Conservation (phyloP, 2,888 invertebrate genomes). For the Antitype chi region DNA sequence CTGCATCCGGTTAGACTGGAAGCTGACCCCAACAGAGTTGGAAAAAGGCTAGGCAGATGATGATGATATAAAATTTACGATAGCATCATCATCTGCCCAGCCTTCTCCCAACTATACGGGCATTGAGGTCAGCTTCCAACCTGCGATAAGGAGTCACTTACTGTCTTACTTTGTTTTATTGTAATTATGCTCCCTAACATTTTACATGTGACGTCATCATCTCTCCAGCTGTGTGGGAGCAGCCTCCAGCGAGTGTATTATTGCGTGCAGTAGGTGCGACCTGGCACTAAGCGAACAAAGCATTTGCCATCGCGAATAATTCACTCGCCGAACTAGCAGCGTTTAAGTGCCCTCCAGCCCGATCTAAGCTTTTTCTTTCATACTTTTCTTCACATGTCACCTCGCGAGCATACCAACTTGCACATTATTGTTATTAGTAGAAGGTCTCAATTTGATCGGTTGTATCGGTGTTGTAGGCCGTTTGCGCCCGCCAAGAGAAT, state of each 20-base stretch:
- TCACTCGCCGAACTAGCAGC: slow-evolving; percentile 69
- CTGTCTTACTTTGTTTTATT: neutral
- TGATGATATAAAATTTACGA: no score
- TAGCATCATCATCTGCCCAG: no score
- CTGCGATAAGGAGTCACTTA: neutral
- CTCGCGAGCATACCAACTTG: slow-evolving; percentile 8
- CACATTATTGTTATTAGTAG: neutral
- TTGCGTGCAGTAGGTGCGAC: slow-evolving; percentile 26
- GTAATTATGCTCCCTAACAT: neutral
- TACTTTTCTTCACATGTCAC: slow-evolving; percentile 61
- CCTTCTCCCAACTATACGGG: neutral
- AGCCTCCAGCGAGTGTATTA: slow-evolving; percentile 6
- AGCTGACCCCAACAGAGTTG: no score
- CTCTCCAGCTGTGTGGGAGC: neutral
- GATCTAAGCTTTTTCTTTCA: slow-evolving; percentile 68
- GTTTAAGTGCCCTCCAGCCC: slow-evolving; percentile 73
- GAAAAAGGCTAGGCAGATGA: no score
- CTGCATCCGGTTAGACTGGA: no score
- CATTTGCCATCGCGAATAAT: slow-evolving; percentile 71
- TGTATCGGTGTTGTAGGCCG: slow-evolving; percentile 37
- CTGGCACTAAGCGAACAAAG: slow-evolving; percentile 61
- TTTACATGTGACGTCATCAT: no score
- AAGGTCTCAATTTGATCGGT: slow-evolving; percentile 39
- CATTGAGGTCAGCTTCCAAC: neutral
- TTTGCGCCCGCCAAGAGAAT: slow-evolving; percentile 57